phyloP scores from a whole-genome alignment of 2,888 invertebrate species.

The Gandaritis pyraliata region DNA sequence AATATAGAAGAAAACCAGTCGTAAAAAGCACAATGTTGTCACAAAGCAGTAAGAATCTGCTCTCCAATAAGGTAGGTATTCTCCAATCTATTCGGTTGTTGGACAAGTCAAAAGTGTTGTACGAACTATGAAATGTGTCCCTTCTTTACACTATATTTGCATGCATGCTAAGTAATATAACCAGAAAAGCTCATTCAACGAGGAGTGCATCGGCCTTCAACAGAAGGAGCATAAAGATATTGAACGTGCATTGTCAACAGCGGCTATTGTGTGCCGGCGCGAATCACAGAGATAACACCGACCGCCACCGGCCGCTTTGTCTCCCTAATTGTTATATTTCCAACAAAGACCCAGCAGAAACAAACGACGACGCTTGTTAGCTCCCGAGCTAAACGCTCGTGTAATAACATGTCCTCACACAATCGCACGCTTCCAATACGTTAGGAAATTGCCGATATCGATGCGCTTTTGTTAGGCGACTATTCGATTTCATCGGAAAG shows the following conservation, averaged over 20 bases:
- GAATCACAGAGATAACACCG: constrained; percentile 69
- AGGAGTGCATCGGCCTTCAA: constrained; percentile 75
- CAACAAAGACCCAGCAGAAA: constrained; percentile 77
- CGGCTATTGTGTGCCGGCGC: constrained; percentile 63
- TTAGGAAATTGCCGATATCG: constrained; percentile 77
- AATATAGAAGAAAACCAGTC: too few species aligned
- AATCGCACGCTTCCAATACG: constrained; percentile 77
- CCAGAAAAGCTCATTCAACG: constrained; percentile 67
- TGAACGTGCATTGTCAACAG: constrained; percentile 74
- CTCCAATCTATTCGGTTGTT: too few species aligned
- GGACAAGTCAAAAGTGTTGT: too few species aligned
- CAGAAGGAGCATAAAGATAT: constrained; percentile 78
- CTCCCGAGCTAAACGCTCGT: constrained; percentile 72
- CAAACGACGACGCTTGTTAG: constrained; percentile 73
- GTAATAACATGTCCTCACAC: constrained; percentile 81
- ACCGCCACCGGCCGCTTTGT: constrained; percentile 69
- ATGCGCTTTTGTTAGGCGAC: constrained; percentile 62
- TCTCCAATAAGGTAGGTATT: too few species aligned
- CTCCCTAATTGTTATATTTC: constrained; percentile 77
- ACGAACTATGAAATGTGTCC: neutral
- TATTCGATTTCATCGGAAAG: constrained; percentile 40
- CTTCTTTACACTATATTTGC: neutral
- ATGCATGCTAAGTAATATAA: constrained; percentile 29
- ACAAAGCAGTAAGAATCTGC: too few species aligned
- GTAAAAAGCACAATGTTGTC: too few species aligned